Base-by-base conservation (phyloP, 2,113 vertebrate genomes). In the Gavialis gangeticus region DNA sequence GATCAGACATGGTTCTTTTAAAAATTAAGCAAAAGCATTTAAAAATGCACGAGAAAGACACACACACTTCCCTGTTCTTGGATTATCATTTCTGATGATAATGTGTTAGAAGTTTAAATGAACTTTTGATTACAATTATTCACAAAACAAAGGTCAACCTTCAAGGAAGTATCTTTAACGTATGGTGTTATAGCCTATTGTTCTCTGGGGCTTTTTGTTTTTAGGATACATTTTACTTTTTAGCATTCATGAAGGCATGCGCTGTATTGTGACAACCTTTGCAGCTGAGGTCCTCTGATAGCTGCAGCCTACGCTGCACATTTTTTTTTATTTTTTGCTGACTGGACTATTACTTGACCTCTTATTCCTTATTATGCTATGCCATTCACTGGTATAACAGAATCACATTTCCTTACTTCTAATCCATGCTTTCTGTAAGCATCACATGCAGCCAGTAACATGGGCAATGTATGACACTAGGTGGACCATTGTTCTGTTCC, bases 1-100 rank as follows among this genome's bases (percentile, higher is more conserved):
- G 89, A 64, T 96, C 91, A 96, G 89, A 64, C 92, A 93, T 27
- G 14, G 87, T 73, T 87, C 91, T 87, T 82, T 84, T 30, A 85
- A 93, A 93, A 94, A 92, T 55, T 64, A 94, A 91, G 82, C 4
- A 84, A 93, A 16, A 92, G 55, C 28, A 0, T 82, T 89, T 87
- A 69, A 87, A 91, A 94, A 71, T 11, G 0, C 64, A 30, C 19
- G 28, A 75, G 87, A 46, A 25, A 66, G 55, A 89, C 1, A 10
- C 28, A 17, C 3, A n/a, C 17, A 6, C 1, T 94, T 95, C 91
- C 86, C 83, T 88, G 7, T 93, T 95, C 89, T 64, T 76, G 82
- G 58, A 21, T 91, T 93, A 95, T 73, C 81, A 37, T 34, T 25
- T 1, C 0, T 58, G 56, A 78, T 75, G 77, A 57, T 79, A 96